These are phyloP conservation scores for Uria aalge DNA, from an alignment of 2,113 vertebrate genomes.

Conservation along the genomic window DNA sequence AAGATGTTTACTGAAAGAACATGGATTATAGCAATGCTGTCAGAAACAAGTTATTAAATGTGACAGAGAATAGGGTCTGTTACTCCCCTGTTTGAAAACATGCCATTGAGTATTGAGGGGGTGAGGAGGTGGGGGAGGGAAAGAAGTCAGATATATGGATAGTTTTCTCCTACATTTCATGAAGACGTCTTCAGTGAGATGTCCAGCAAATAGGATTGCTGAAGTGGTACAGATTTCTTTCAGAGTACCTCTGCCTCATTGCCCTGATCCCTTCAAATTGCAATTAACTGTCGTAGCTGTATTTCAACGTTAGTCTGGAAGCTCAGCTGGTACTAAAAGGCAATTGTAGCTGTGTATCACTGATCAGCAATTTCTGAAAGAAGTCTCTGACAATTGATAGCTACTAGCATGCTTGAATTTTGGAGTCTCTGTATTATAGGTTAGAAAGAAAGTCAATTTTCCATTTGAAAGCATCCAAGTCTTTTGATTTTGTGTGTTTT, in stretches of 20 bases:
- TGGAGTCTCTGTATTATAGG: background rate
- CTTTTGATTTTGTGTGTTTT: background rate
- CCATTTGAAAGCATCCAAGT: background rate
- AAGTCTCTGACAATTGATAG: background rate
- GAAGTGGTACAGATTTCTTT: background rate
- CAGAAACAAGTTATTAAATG: background rate
- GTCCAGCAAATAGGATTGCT: background rate
- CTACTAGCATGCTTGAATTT: background rate
- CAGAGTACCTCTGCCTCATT: background rate
- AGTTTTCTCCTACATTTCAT: background rate
- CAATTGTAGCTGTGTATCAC: background rate
- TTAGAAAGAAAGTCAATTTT: background rate
- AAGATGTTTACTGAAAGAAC: background rate
- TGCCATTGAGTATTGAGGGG: background rate
- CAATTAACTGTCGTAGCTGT: background rate
- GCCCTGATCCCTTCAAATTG: background rate
- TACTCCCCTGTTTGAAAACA: background rate
- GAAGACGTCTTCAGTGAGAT: background rate
- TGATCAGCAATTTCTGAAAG: background rate
- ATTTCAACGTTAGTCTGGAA: background rate
- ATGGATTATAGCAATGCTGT: background rate
- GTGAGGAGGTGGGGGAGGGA: background rate
- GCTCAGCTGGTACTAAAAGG: background rate
- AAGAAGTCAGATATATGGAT: background rate
- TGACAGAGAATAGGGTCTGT: background rate